These are phyloP conservation scores for Oxyruncus cristatus DNA, from an alignment of 2,113 vertebrate genomes.

Conservation along the genomic window DNA sequence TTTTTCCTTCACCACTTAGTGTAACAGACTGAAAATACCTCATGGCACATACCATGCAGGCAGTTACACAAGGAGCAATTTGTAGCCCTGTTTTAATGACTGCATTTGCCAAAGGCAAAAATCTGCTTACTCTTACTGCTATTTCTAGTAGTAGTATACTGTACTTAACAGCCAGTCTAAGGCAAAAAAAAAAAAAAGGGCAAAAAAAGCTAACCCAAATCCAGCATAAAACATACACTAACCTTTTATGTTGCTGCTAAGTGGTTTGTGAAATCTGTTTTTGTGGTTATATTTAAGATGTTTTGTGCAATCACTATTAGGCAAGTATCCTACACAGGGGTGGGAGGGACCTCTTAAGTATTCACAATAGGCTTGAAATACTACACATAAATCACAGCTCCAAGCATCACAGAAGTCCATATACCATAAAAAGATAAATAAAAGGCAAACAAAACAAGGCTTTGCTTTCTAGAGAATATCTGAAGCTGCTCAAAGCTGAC, in stretches of 20 bases:
- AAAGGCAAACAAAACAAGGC: neutral
- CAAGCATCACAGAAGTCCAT: neutral
- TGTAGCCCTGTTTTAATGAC: conserved; percentile 22
- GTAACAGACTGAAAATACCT: neutral
- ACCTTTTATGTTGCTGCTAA: neutral
- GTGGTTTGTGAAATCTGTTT: neutral
- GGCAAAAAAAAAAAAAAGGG: neutral
- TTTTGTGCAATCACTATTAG: neutral
- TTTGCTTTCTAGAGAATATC: neutral
- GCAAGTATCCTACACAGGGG: neutral
- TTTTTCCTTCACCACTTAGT: neutral
- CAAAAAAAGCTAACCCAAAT: neutral
- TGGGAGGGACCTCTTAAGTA: neutral
- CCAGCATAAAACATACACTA: neutral
- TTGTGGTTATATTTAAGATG: neutral
- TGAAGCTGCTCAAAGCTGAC: neutral
- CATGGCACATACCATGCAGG: neutral
- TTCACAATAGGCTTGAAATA: neutral
- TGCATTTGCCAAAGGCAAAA: conserved; percentile 33
- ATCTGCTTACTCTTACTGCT: conserved; percentile 18
- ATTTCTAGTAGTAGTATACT: neutral
- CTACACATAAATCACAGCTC: neutral
- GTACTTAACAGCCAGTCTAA: neutral
- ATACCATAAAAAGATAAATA: neutral
- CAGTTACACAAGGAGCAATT: neutral